Percentiles rank a stretch among this genome's conserved stretches.
Conservation (phyloP, 2,113 vertebrate genomes). For the Apaloderma vittatum region DNA sequence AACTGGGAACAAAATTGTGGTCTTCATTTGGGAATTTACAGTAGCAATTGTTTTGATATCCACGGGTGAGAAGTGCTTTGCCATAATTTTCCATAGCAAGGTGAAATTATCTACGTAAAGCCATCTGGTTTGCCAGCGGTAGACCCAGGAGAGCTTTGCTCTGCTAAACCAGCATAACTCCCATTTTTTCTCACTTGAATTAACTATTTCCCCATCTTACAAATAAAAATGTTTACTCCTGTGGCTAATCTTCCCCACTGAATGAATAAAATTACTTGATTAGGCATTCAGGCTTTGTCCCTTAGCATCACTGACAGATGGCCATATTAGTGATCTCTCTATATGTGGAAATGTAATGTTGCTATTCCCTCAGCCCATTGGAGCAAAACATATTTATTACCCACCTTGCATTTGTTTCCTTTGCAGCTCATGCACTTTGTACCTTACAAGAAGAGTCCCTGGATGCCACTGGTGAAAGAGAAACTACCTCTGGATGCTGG, state of each 20-base stretch:
- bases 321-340: neutral
- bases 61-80: neutral
- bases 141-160: neutral
- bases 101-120: neutral
- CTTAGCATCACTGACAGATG: neutral
- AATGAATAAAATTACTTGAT: neutral
- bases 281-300: neutral
- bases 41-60: neutral
- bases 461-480: neutral
- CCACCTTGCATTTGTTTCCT: constrained; percentile 25
- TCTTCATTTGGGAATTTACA: neutral
- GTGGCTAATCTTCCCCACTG: neutral
- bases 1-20: neutral
- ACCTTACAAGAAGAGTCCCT: constrained; percentile 2
- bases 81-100: neutral
- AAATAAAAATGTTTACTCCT: neutral
- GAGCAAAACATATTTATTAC: constrained; percentile 40
- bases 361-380: neutral
- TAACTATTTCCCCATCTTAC: neutral
- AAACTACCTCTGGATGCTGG: neutral
- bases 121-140: neutral
- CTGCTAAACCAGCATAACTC: neutral
- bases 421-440: neutral
- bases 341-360: neutral
- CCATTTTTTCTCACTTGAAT: neutral